Percentiles rank a stretch among this genome's conserved stretches.
Evolutionary conservation across 2,888 invertebrate species (phyloP).

Genomic region (Exocentrus adspersus): DNA sequence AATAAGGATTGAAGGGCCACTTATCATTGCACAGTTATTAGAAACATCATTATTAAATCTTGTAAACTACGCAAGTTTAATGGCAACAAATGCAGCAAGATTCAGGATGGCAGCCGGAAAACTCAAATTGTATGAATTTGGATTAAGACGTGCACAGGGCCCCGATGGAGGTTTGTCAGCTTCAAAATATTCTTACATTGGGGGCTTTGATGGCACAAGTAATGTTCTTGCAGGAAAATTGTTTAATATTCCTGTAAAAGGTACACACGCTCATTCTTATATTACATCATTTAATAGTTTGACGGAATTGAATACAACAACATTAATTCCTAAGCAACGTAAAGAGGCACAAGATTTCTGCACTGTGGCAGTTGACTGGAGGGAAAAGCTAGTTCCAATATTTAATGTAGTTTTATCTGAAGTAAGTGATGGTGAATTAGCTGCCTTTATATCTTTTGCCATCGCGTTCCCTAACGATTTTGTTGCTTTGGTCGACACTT

Average conservation of each 20-base stretch:
- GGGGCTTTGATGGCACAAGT: constrained; percentile 98
- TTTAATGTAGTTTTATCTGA: constrained; percentile 83
- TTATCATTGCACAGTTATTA: constrained; percentile 92
- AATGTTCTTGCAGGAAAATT: constrained; percentile 98
- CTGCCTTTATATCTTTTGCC: constrained; percentile 93
- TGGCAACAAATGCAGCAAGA: constrained; percentile 97
- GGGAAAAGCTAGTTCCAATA: constrained; percentile 72
- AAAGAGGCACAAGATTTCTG: constrained; percentile 69
- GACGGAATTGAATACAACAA: constrained; percentile 67
- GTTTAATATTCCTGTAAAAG: constrained; percentile 95
- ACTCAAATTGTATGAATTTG: constrained; percentile 93
- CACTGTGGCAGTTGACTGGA: constrained; percentile 74
- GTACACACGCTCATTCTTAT: constrained; percentile 98
- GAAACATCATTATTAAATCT: constrained; percentile 96
- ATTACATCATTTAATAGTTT: constrained; percentile 87
- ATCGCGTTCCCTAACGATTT: constrained; percentile 94
- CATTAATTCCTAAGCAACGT: constrained; percentile 52
- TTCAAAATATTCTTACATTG: constrained; percentile 95
- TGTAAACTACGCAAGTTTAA: constrained; percentile 96
- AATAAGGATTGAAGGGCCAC: constrained; percentile 91
- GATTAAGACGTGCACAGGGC: constrained; percentile 96
- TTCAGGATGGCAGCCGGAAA: constrained; percentile 95
- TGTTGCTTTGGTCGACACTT: constrained; percentile 97
- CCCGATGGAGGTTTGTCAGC: constrained; percentile 98
- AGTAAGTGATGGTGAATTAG: constrained; percentile 93